A percentile compares a stretch with the other conserved stretches of the same genome.
These are phyloP conservation scores for Tetheella fluctuosa DNA, from an alignment of 2,888 invertebrate species.

Conservation along the genomic window DNA sequence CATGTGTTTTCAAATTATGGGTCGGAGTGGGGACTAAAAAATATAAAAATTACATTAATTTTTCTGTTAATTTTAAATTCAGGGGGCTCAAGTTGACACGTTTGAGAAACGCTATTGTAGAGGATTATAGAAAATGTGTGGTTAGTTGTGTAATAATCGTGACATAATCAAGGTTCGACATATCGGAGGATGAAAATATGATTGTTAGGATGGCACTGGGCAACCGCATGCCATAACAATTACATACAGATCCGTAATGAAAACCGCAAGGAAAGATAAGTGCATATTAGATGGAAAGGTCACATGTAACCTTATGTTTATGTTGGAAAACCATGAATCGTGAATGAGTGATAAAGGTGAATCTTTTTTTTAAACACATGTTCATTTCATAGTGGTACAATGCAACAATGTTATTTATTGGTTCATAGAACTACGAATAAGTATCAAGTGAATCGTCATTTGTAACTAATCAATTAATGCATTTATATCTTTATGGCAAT, in stretches of 20 bases:
- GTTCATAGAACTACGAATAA: too few relatives aligned
- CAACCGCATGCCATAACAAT: slow-evolving; percentile 77
- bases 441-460: not conserved
- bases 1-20: not conserved
- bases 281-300: slow-evolving; percentile 12
- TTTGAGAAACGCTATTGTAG: not conserved
- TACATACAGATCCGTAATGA: slow-evolving; percentile 63
- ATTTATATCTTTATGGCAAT: slow-evolving; percentile 31
- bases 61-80: not conserved
- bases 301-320: not conserved
- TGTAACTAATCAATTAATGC: slow-evolving; percentile 19
- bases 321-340: not conserved
- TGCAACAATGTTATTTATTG: too few relatives aligned
- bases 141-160: slow-evolving; percentile 25
- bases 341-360: not conserved
- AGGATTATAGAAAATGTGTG: slow-evolving; percentile 7
- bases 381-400: too few relatives aligned
- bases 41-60: too few relatives aligned
- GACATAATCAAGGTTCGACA: slow-evolving; percentile 61
- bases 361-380: not conserved
- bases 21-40: not conserved
- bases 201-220: slow-evolving; percentile 71
- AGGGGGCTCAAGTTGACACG: not conserved
- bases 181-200: slow-evolving; percentile 66
- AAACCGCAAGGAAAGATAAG: slow-evolving; percentile 62